These are phyloP conservation scores for Corythornis leucogaster DNA, from an alignment of 2,797 vertebrate genomes.

Conservation along the genomic window DNA sequence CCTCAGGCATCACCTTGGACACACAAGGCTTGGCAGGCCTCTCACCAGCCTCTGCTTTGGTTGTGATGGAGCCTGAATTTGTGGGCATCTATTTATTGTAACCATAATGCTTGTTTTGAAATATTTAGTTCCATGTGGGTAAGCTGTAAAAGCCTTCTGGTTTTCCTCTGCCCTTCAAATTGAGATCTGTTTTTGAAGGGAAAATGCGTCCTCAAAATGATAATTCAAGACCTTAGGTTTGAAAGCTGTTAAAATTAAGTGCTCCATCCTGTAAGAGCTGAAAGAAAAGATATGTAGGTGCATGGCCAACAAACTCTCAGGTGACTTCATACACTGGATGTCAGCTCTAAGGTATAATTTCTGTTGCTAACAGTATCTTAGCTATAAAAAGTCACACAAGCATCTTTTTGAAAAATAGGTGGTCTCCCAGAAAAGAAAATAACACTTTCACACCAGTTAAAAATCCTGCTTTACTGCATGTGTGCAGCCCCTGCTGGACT, in stretches of 20 bases:
- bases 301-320: background rate
- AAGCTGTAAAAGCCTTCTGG: background rate
- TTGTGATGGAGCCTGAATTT: background rate
- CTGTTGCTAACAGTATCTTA: background rate
- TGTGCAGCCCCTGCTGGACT: background rate
- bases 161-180: background rate
- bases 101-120: background rate
- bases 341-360: background rate
- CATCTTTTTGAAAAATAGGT: background rate
- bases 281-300: background rate
- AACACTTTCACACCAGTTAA: background rate
- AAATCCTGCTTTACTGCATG: background rate
- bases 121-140: background rate
- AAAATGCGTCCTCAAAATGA: background rate
- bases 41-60: fast-evolving
- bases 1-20: background rate
- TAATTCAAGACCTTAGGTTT: background rate
- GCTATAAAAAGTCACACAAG: background rate
- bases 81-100: background rate
- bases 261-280: background rate
- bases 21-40: background rate
- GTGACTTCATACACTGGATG: background rate
- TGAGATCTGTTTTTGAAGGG: background rate
- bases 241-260: background rate
- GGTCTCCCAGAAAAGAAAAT: background rate